A percentile compares a stretch with the other conserved stretches of the same genome.
These are phyloP conservation scores for Corythoichthys intestinalis DNA, from an alignment of 2,113 vertebrate genomes.

Conservation along the genomic window DNA sequence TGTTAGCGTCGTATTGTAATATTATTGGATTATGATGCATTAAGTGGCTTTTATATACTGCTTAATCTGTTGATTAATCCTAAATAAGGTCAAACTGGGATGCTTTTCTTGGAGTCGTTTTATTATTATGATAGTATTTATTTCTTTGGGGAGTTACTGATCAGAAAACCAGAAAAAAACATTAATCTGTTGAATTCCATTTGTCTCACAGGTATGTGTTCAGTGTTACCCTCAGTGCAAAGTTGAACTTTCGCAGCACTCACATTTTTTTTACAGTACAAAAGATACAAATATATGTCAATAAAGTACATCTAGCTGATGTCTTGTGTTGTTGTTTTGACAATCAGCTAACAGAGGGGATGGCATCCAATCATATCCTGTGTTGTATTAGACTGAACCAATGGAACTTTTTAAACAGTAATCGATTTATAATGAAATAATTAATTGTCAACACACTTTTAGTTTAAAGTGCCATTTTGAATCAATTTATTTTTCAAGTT, in stretches of 20 bases:
- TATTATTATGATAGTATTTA: background rate
- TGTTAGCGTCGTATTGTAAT: constrained; percentile 8
- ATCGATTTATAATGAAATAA: background rate
- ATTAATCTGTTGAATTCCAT: background rate
- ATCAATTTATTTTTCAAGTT: background rate
- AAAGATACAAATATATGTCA: background rate
- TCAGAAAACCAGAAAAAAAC: background rate
- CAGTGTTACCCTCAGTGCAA: background rate
- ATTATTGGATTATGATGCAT: constrained; percentile 1
- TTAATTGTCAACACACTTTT: background rate
- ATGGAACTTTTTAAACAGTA: background rate
- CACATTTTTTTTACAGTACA: background rate
- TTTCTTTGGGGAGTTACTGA: background rate
- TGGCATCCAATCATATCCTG: background rate
- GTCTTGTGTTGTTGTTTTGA: no score
- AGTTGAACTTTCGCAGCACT: background rate
- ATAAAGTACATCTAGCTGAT: no score
- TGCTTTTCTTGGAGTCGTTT: background rate
- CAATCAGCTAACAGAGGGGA: background rate
- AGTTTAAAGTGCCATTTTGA: background rate
- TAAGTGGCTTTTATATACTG: constrained; percentile 2
- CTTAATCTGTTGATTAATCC: background rate
- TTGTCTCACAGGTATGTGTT: background rate
- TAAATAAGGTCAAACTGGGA: background rate
- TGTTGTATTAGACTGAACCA: background rate